Evolutionary conservation across 1,140 invertebrate species (phyloP).

Genomic region (Ephestia elutella): DNA sequence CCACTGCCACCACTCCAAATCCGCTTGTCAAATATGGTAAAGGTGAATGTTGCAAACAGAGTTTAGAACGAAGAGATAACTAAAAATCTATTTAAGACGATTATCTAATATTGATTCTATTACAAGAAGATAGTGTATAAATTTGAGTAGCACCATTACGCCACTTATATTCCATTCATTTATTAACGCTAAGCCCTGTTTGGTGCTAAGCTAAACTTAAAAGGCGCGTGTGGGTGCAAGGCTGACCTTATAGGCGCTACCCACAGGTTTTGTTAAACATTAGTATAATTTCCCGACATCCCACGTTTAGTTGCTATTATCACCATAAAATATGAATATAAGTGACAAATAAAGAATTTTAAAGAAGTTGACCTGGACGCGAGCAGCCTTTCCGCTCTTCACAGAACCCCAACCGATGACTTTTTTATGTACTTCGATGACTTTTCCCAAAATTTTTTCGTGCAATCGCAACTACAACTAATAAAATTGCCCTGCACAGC

Average conservation of each 20-base stretch:
- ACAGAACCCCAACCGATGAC: no score
- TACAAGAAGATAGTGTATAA: neutral
- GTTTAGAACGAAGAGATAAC: slow-evolving; percentile 23
- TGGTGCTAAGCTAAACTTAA: slow-evolving; percentile 57
- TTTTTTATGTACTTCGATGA: no score
- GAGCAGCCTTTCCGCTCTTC: no score
- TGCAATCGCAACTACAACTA: no score
- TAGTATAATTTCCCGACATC: slow-evolving; percentile 61
- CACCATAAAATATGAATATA: slow-evolving; percentile 32
- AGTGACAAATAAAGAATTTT: neutral
- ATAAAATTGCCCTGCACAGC: no score
- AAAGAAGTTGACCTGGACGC: no score
- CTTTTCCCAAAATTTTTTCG: no score
- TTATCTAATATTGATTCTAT: slow-evolving; percentile 13
- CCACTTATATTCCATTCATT: slow-evolving; percentile 18
- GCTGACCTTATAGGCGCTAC: slow-evolving; percentile 66
- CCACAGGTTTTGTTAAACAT: slow-evolving; percentile 58
- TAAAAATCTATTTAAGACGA: slow-evolving; percentile 18
- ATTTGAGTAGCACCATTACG: neutral
- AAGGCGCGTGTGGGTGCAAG: slow-evolving; percentile 70
- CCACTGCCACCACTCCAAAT: slow-evolving; percentile 64
- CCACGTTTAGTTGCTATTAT: slow-evolving; percentile 53
- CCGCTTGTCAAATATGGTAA: slow-evolving; percentile 68
- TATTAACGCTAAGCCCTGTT: slow-evolving; percentile 16
- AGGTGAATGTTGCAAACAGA: slow-evolving; percentile 68